Base-by-base conservation (phyloP, 2,113 vertebrate species). In the Prochilodus magdalenae region DNA sequence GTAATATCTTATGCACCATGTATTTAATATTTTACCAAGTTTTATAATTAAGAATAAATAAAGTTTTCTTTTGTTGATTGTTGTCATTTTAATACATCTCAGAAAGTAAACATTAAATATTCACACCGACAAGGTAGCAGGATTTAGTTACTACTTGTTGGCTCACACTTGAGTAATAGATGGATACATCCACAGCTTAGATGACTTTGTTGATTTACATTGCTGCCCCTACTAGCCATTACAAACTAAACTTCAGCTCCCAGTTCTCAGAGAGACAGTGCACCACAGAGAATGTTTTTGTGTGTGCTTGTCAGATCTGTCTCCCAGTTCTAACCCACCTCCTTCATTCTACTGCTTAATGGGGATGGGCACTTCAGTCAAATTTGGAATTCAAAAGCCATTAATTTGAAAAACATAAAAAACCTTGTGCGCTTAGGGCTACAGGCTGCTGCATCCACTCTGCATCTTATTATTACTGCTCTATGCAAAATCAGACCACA, bases 71-170 rank as follows among this genome's bases (percentile, higher is more conserved):
- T 18, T 18, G 40, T 44, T 44, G 8, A 36, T 36, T 67, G 30
- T 36, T 65, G 62, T 15, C 62, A 30, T 33, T 65, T 27, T 29
- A 63, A 1, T 29, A 30, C 29, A 30, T 30, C 62, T 14, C 14
- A 65, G 29, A 65, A 65, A 65, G 62, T 63, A 63, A 63, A 63
- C 26, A 65, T 65, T 65, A 30, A 30, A 65, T 65, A 65, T 65
- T 65, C 30, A 65, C 29, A 22, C 26, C 30, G 62, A 65, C 62
- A 65, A 65, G 27, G 1, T 30, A 30, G 29, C 29, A 18, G 30
- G 62, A 65, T 65, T 5, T 15, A 30, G 62, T 65, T 65, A 65
- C 24, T 65, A 5, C 62, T 29, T 65, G 62, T 65, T 65, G 62
- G 14, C 62, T 65, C 27, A 16, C 15, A 5, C 13, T 65, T 65